A percentile compares a stretch with the other conserved stretches of the same genome.
These are phyloP conservation scores for Molossus molossus DNA, from an alignment of 2,797 vertebrate species.

Conservation along the genomic window DNA sequence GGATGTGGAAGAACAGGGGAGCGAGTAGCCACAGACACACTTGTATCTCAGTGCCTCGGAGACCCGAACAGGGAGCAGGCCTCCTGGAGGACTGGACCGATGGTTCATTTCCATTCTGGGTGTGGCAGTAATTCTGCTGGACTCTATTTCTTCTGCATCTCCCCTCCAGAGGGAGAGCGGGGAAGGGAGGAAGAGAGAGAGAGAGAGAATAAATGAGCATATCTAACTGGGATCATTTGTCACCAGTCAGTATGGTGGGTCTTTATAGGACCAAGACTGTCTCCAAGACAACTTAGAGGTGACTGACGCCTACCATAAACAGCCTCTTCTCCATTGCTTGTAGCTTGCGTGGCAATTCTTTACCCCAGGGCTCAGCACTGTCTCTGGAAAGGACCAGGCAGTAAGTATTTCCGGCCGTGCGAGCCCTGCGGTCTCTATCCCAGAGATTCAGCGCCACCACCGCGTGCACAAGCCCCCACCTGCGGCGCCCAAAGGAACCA, in stretches of 20 bases:
- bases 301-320: not conserved
- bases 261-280: not conserved
- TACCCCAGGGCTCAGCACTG: not conserved
- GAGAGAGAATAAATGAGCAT: not conserved
- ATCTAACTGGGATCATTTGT: not conserved
- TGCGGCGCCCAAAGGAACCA: not conserved
- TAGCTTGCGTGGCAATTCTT: not conserved
- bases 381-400: not conserved
- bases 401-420: not conserved
- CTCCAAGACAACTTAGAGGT: not conserved
- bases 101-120: not conserved
- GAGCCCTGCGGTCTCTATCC: not conserved
- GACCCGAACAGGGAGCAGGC: not conserved
- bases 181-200: too few relatives aligned
- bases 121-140: not conserved
- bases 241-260: not conserved
- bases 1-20: not conserved
- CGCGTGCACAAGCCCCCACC: not conserved
- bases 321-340: not conserved
- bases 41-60: not conserved
- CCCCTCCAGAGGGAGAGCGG: not conserved
- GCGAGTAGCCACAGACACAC: not conserved
- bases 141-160: not conserved
- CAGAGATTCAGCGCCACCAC: fast-evolving
- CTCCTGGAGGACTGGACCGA: not conserved